A percentile compares a stretch with the other conserved stretches of the same genome.
phyloP scores from a whole-genome alignment of 37 sponge, comb jelly and placozoan genomes.

The Crambe crambe region DNA sequence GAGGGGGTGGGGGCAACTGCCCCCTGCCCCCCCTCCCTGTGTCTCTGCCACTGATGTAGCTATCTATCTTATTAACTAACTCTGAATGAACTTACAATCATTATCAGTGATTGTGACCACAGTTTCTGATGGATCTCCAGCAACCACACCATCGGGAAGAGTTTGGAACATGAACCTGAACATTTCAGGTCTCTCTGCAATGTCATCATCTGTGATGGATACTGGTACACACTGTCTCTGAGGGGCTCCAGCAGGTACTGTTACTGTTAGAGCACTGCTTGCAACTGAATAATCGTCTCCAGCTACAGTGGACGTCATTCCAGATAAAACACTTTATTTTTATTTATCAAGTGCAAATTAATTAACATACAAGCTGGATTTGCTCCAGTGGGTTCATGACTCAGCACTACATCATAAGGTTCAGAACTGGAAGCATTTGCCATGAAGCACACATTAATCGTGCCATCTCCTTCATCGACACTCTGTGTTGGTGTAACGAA shows the following conservation, averaged over 20 bases:
- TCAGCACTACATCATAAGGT: background rate
- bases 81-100: conserved; percentile 19
- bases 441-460: background rate
- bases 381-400: background rate
- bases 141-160: conserved; percentile 12
- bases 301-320: background rate
- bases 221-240: background rate
- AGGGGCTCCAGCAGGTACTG: background rate
- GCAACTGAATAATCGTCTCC: background rate
- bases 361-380: conserved; percentile 3
- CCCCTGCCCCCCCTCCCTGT: no score
- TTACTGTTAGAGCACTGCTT: background rate
- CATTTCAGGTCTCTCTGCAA: conserved; percentile 11
- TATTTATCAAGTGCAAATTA: no score
- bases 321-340: no score
- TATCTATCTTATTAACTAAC: background rate
- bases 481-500: background rate
- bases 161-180: conserved; percentile 7
- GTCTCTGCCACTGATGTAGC: background rate
- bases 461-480: background rate
- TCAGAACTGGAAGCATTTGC: background rate
- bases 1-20: no score
- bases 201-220: conserved; percentile 5
- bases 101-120: conserved; percentile 26
- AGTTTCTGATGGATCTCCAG: background rate